phyloP scores from a whole-genome alignment of 2,113 vertebrate species.

The Poeciliopsis occidentalis region DNA sequence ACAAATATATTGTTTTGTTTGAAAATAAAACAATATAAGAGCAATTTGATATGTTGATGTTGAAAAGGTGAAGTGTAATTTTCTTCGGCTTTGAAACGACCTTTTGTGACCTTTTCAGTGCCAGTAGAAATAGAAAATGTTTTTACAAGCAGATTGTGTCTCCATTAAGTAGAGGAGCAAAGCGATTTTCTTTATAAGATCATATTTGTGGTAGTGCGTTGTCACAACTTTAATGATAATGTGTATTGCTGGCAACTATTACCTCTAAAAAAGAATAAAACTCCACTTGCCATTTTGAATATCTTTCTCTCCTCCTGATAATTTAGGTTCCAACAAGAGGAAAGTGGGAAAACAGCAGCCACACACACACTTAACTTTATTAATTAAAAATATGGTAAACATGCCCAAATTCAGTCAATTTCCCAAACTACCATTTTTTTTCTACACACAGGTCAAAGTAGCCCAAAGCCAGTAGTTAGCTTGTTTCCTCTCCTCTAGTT shows the following conservation, averaged over 20 bases:
- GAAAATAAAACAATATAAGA: no score
- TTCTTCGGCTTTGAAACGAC: neutral
- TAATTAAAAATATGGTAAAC: constrained; percentile 1
- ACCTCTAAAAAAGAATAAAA: neutral
- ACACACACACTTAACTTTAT: neutral
- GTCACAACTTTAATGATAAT: neutral
- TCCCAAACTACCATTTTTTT: neutral
- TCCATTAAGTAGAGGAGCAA: neutral
- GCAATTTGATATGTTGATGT: no score
- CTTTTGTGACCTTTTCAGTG: neutral
- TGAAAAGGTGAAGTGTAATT: no score
- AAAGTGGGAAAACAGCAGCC: neutral
- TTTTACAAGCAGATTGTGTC: neutral
- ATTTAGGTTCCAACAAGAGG: neutral
- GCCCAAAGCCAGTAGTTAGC: constrained; percentile 35
- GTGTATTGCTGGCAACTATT: neutral
- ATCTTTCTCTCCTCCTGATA: neutral
- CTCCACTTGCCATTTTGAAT: neutral
- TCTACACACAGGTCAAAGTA: constrained; percentile 18
- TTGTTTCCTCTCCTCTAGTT: constrained; percentile 53
- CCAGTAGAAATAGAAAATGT: neutral
- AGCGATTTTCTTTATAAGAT: neutral
- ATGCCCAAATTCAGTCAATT: constrained; percentile 7
- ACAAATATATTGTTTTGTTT: no score
- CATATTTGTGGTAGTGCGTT: neutral